Evolutionary conservation across 2,113 vertebrate species (phyloP).

Genomic region (Ifrita kowaldi): DNA sequence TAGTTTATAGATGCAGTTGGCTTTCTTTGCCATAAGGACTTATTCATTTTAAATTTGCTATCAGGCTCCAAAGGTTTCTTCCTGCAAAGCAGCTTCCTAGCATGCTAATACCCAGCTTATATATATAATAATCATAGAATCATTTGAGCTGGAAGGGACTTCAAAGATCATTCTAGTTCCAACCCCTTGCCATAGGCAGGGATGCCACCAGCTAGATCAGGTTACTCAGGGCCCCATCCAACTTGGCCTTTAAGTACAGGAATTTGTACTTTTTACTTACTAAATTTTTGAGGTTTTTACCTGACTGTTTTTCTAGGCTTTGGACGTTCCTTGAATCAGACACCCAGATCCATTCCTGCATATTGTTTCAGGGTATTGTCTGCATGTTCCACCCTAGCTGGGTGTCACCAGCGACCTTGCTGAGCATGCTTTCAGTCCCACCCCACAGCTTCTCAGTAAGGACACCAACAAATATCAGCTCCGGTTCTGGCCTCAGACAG

Average conservation of each 20-base stretch:
- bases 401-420: neutral
- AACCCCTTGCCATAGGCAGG: neutral
- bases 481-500: neutral
- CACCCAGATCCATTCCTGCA: neutral
- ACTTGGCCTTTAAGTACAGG: neutral
- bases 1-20: neutral
- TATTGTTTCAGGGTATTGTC: neutral
- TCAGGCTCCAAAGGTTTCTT: neutral
- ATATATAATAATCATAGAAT: neutral
- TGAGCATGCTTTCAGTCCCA: accelerated
- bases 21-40: neutral
- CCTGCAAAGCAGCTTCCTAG: neutral
- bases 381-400: neutral
- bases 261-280: neutral
- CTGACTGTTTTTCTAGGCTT: neutral
- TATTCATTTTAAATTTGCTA: neutral
- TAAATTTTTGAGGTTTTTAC: neutral
- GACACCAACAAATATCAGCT: neutral
- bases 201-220: neutral
- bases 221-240: neutral
- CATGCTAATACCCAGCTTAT: neutral
- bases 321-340: neutral
- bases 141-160: neutral
- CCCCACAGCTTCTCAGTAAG: neutral
- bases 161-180: neutral